Conservation (phyloP, 2,113 vertebrate species). For the Melanocharis versteri region DNA sequence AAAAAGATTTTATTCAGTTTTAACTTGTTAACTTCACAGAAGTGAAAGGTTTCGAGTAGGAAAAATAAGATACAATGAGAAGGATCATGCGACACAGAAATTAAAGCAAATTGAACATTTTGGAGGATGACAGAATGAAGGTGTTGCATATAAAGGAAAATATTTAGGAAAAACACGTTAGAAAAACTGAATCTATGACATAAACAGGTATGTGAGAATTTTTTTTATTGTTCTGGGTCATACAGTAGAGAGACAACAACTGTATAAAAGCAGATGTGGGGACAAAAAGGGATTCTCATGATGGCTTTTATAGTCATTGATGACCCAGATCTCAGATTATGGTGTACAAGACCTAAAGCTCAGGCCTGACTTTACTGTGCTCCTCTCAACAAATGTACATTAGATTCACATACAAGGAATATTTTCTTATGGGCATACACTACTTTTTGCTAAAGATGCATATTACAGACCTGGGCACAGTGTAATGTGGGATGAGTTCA, state of each 20-base stretch:
- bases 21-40: background rate
- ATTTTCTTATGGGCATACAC: background rate
- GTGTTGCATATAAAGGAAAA: background rate
- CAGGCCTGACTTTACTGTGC: background rate
- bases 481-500: background rate
- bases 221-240: background rate
- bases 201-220: background rate
- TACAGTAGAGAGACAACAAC: background rate
- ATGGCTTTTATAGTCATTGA: background rate
- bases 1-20: background rate
- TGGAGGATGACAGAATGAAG: background rate
- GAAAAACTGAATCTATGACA: background rate
- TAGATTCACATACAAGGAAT: accelerated
- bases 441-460: background rate
- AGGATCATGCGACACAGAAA: background rate
- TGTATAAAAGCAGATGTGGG: background rate
- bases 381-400: background rate
- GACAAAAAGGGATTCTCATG: accelerated
- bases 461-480: background rate
- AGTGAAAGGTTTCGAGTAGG: background rate
- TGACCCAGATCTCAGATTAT: background rate
- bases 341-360: background rate
- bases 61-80: background rate
- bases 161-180: background rate
- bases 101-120: background rate